phyloP scores from a whole-genome alignment of 2,113 vertebrate species.

The Candoia aspera region DNA sequence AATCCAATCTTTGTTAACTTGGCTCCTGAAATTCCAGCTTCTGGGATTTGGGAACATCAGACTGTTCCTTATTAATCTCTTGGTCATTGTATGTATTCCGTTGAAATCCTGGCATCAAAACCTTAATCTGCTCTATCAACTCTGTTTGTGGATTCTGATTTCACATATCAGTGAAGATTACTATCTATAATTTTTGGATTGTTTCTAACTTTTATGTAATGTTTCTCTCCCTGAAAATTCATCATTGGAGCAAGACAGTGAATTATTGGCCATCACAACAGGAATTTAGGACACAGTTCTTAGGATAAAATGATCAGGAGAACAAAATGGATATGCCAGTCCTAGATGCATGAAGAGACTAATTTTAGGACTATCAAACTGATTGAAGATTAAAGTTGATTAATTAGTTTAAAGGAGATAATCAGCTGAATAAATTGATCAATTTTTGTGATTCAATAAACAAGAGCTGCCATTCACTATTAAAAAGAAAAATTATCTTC shows the following conservation, averaged over 20 bases:
- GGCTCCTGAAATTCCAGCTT: neutral
- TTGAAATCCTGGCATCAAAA: neutral
- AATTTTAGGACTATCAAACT: neutral
- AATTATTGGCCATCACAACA: neutral
- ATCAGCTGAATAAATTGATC: neutral
- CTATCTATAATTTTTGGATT: neutral
- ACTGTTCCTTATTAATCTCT: neutral
- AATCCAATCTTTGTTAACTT: neutral
- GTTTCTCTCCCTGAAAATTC: neutral
- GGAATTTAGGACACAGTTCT: neutral
- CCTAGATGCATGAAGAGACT: neutral
- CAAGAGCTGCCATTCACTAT: neutral
- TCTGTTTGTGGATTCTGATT: neutral
- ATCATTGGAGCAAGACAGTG: neutral
- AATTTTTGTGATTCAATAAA: neutral
- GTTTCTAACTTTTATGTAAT: neutral
- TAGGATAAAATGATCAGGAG: slow-evolving; percentile 7
- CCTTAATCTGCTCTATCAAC: neutral
- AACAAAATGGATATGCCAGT: neutral
- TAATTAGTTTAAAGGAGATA: neutral
- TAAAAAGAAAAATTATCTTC: neutral
- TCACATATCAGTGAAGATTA: neutral
- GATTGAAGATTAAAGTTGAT: neutral
- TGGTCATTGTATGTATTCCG: neutral
- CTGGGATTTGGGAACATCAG: neutral